Conservation (phyloP, 1,140 invertebrate genomes). For the Drosophila orosa region DNA sequence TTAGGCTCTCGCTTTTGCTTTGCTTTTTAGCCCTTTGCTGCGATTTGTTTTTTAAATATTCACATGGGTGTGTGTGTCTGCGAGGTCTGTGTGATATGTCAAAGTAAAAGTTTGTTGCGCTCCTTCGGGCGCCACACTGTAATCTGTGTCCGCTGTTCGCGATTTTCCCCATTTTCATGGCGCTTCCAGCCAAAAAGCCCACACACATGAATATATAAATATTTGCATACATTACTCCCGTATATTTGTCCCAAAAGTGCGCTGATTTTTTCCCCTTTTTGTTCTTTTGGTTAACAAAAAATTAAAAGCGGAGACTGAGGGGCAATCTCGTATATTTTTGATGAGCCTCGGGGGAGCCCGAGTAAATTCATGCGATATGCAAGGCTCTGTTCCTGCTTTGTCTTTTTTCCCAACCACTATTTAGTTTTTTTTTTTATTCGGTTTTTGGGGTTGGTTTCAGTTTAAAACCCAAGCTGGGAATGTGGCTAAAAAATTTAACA, state of each 20-base stretch:
- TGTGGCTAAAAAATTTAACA: constrained; percentile 5
- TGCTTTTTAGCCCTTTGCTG: constrained; percentile 37
- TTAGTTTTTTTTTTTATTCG: neutral
- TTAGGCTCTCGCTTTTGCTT: constrained; percentile 49
- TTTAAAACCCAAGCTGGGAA: constrained; percentile 2
- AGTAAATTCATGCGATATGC: constrained; percentile 40
- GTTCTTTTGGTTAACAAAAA: constrained; percentile 56
- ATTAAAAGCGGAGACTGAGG: constrained; percentile 40
- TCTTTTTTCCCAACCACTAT: constrained; percentile 18
- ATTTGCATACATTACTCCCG: constrained; percentile 51
- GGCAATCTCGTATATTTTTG: constrained; percentile 54
- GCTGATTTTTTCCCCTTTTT: constrained; percentile 13
- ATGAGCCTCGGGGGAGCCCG: constrained; percentile 53
- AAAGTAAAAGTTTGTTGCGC: constrained; percentile 74
- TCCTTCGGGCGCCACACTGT: constrained; percentile 70
- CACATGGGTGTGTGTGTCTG: constrained; percentile 16
- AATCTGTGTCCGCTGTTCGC: constrained; percentile 76
- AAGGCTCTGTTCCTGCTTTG: constrained; percentile 19
- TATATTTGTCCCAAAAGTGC: constrained; percentile 72
- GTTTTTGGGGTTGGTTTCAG: constrained; percentile 14
- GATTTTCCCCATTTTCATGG: constrained; percentile 66
- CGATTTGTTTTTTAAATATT: constrained; percentile 52
- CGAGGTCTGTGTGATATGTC: constrained; percentile 61
- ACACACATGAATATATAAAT: constrained; percentile 48
- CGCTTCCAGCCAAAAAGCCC: constrained; percentile 30